Conservation (phyloP, 2,797 vertebrate genomes). For the Psittacula echo region DNA sequence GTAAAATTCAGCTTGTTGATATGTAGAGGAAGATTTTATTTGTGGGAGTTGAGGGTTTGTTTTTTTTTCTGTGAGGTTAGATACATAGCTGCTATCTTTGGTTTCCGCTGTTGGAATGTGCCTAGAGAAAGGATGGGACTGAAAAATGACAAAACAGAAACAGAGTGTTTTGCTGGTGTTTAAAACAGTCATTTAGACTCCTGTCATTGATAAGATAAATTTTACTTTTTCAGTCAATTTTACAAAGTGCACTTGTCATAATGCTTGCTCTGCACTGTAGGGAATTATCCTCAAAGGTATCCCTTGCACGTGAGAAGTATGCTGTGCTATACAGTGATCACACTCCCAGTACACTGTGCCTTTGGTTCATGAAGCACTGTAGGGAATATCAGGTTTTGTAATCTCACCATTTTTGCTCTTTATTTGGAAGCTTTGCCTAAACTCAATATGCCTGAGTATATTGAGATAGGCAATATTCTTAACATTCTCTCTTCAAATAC, state of each 20-base stretch:
- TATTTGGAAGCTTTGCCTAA: not conserved
- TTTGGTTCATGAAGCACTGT: not conserved
- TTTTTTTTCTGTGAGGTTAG: not conserved
- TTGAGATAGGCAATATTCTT: not conserved
- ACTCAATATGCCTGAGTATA: not conserved
- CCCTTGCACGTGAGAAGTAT: not conserved
- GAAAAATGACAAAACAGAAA: not conserved
- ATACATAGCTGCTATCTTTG: not conserved
- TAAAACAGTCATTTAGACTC: not conserved
- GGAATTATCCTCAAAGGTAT: not conserved
- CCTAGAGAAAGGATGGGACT: not conserved
- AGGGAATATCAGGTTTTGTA: not conserved
- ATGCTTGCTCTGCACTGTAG: not conserved
- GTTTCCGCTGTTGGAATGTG: not conserved
- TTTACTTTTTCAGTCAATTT: not conserved
- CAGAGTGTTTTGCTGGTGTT: not conserved
- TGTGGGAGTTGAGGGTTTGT: not conserved
- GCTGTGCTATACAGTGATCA: not conserved
- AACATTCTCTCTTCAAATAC: not conserved
- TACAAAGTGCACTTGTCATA: not conserved
- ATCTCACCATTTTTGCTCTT: not conserved
- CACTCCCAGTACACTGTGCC: not conserved
- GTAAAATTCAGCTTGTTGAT: not conserved
- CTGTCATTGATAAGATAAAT: not conserved
- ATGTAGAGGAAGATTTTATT: not conserved